Evolutionary conservation across 1,140 invertebrate species (phyloP), one percentile per base, ranked within the genome.

Genomic region (Drosophila ambigua): DNA sequence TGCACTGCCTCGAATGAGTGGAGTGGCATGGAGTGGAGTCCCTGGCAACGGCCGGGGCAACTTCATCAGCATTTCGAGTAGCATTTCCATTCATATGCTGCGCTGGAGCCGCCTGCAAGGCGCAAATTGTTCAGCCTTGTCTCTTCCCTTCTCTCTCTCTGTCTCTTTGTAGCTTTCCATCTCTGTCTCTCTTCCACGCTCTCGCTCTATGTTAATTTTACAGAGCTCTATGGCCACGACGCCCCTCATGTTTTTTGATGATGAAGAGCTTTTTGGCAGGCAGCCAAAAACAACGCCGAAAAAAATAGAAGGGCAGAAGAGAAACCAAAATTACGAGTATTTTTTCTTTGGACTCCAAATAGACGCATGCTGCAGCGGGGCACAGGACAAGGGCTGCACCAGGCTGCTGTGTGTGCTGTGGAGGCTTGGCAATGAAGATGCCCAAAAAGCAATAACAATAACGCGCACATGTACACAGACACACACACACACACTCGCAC

Each of bases 371-470:
- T 84, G 66, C 68, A 58, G 43, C 55, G 45, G 43, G 20, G 39
- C 20, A 20, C 20, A 20, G 20, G 20, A 45, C 43, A 46, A 65
- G 67, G 67, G 66, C 46, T 58, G 66, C 54, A 43, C 8, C 31
- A 2, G 0, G 8, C 8, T 31, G 31, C 43, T 23, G 4, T 23
- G 23, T 23, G 23, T 2, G 67, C 16, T 67, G 53, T 49, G 31
- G 31, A 9, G 31, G 49, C 44, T 41, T 41, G 61, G 63, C 45
- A 55, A 65, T 61, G 68, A 62, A 64, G 59, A 64, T 76, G 75
- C 66, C 71, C 83, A 45, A 77, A 79, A 77, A 77, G 76, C 83
- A 83, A 88, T 88, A 88, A 88, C 83, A 88, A 83, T 88, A 88
- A 79, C 79, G 83, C 69, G 63, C 76, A 79, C 76, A 89, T 84